phyloP scores from a whole-genome alignment of 2,888 invertebrate genomes.

The Lasioglossum malachurum region DNA sequence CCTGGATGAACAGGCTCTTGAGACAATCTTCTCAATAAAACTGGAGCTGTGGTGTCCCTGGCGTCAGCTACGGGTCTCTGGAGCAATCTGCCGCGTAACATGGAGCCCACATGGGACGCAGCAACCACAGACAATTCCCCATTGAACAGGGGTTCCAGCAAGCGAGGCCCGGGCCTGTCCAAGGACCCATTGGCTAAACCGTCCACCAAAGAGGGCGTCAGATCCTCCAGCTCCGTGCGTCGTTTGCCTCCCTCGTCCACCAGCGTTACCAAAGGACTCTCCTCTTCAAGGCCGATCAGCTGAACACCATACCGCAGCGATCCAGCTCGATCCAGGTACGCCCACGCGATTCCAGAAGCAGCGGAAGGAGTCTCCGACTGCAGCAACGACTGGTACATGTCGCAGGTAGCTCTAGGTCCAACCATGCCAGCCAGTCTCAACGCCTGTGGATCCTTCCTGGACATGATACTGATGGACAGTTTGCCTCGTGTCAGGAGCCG shows the following conservation, averaged over 20 bases:
- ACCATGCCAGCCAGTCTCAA: slow-evolving; percentile 90
- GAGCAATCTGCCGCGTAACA: slow-evolving; percentile 89
- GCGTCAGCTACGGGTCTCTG: slow-evolving; percentile 91
- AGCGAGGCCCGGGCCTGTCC: slow-evolving; percentile 91
- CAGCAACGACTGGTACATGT: slow-evolving; percentile 91
- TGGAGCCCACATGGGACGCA: slow-evolving; percentile 86
- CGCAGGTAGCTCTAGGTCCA: slow-evolving; percentile 91
- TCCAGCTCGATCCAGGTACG: slow-evolving; percentile 92
- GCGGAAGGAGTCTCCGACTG: slow-evolving; percentile 86
- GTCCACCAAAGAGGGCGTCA: slow-evolving; percentile 87
- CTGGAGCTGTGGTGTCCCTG: slow-evolving; percentile 89
- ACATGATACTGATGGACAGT: slow-evolving; percentile 89
- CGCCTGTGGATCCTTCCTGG: slow-evolving; percentile 88
- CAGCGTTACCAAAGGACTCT: slow-evolving; percentile 88
- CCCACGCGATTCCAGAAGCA: slow-evolving; percentile 90
- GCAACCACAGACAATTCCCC: slow-evolving; percentile 93
- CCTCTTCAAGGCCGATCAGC: slow-evolving; percentile 77
- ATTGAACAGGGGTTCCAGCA: slow-evolving; percentile 93
- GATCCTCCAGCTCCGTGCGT: slow-evolving; percentile 90
- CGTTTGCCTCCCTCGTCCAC: slow-evolving; percentile 91
- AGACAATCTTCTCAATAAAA: slow-evolving; percentile 86
- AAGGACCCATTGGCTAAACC: slow-evolving; percentile 90
- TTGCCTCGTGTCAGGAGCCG: slow-evolving; percentile 92
- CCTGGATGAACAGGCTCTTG: slow-evolving; percentile 78
- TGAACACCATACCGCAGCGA: slow-evolving; percentile 91